phyloP scores from a whole-genome alignment of 2,888 invertebrate species.

The Willowsia nigromaculata region DNA sequence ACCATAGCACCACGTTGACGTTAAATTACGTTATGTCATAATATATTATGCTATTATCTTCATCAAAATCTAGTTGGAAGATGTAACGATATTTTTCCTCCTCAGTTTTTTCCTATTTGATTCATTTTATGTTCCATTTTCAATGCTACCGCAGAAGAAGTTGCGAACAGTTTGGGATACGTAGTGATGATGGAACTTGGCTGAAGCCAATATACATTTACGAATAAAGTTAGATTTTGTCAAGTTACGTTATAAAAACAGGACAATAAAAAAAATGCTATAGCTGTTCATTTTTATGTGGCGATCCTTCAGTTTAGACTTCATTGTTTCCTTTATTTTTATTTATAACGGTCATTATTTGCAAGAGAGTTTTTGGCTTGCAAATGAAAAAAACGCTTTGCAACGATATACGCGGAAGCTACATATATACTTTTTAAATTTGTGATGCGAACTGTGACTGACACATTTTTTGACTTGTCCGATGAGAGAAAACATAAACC shows the following conservation, averaged over 20 bases:
- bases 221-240: neutral
- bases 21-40: conserved; percentile 30
- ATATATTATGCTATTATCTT: conserved; percentile 42
- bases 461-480: too few species aligned
- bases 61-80: neutral
- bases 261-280: neutral
- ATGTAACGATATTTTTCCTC: neutral
- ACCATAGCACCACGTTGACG: neutral
- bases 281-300: neutral
- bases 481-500: neutral
- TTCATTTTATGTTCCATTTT: conserved; percentile 8
- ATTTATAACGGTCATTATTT: conserved; percentile 23
- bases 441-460: too few species aligned
- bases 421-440: too few species aligned
- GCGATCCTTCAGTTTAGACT: neutral
- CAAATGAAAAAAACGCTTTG: neutral
- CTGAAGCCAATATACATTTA: neutral
- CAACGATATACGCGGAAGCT: conserved; percentile 18
- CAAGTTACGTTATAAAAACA: neutral
- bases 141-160: conserved; percentile 12
- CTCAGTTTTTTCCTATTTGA: neutral
- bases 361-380: too few species aligned
- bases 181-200: neutral
- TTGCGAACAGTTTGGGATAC: neutral
- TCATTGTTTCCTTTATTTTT: neutral